Base-by-base conservation (phyloP, 2,797 vertebrate species). In the Potorous gilbertii region DNA sequence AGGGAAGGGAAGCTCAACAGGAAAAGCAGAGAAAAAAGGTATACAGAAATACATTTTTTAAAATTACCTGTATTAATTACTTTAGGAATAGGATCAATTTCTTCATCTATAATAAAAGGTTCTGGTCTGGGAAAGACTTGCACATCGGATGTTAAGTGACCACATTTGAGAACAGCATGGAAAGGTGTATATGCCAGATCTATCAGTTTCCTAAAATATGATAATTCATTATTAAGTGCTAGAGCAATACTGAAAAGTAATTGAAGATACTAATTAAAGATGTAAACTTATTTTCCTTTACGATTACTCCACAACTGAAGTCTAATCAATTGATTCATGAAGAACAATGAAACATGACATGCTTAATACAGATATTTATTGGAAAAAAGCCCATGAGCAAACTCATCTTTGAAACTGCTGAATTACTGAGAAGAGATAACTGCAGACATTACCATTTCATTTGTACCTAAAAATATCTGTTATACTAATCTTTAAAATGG, bases 121-220 rank as follows among this genome's bases (percentile, higher is more conserved):
- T 99, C 99, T 57, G 99, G 99, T 91, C 99, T 99, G 95, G 99
- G 99, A 98, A 99, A 99, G 91, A 99, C 99, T 98, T 99, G 99
- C 94, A 99, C 99, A 8, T 99, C 99, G 46, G 99, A 99, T 0
- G 99, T 99, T 96, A 99, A 98, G 98, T 99, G 99, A 95, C 99
- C 99, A 96, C 99, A 99, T 97, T 99, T 99, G 96, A 99, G 98
- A 66, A 99, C 99, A 50, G 99, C 99, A 6, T 99, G 99, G 98
- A 99, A 99, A 40, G 99, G 99, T 2, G 99, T 99, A 95, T 99
- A 99, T 0, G 99, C 99, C 94, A 99, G 97, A 96, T 99, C 99
- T 96, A 99, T 99, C 94, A 99, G 98, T 98, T 99, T 99, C 97
- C 99, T 99, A 98, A 91, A 98, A 98, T 96, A 98, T 0, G 3